Evolutionary conservation across 92 coral and sea anemone species (phyloP).

Genomic region (Porites lobata): DNA sequence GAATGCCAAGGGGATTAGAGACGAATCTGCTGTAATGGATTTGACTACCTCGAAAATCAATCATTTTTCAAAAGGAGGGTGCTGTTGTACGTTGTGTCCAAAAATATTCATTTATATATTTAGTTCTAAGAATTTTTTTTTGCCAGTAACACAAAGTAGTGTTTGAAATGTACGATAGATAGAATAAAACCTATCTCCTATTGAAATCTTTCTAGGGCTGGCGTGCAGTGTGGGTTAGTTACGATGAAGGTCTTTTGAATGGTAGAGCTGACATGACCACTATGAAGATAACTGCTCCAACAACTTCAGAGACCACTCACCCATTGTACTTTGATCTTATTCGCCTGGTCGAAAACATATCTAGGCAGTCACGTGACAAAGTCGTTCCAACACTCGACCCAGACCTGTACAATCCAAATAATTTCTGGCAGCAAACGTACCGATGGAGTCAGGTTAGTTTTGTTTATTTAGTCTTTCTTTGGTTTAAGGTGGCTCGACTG

Average conservation of each 20-base stretch:
- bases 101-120: too few species aligned
- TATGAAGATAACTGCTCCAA: constrained; percentile 8
- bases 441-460: constrained; percentile 33
- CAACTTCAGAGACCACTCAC: not conserved
- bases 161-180: too few species aligned
- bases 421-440: constrained; percentile 42
- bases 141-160: too few species aligned
- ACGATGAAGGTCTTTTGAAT: not conserved
- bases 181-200: too few species aligned
- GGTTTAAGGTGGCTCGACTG: too few species aligned
- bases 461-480: not conserved
- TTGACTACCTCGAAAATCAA: too few species aligned
- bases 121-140: too few species aligned
- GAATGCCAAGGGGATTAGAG: too few species aligned
- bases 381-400: constrained; percentile 46
- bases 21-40: too few species aligned
- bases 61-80: too few species aligned
- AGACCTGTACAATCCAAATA: constrained; percentile 9
- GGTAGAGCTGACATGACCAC: not conserved
- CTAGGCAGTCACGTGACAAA: constrained; percentile 31
- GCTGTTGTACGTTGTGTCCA: too few species aligned
- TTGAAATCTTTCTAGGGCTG: not conserved
- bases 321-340: constrained; percentile 45
- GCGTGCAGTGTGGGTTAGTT: constrained; percentile 17
- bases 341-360: constrained; percentile 1